These are phyloP conservation scores for Linnaemya vulpina DNA, from an alignment of 2,888 invertebrate species.

Conservation along the genomic window DNA sequence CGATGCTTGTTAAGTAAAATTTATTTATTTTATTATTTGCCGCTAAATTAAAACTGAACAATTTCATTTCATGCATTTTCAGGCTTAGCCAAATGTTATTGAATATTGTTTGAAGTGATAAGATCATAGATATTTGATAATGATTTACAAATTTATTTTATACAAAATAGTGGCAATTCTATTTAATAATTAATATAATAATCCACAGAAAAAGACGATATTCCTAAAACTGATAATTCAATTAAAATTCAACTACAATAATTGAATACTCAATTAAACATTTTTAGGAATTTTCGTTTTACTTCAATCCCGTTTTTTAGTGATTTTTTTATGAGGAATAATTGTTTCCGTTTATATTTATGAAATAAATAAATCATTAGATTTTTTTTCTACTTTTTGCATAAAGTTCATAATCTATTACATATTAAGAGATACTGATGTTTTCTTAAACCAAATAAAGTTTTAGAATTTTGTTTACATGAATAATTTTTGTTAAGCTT, in stretches of 20 bases:
- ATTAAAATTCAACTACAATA: too few relatives aligned
- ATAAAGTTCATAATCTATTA: background rate
- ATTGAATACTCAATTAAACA: too few relatives aligned
- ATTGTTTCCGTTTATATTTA: background rate
- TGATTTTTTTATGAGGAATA: too few relatives aligned
- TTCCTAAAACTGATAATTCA: too few relatives aligned
- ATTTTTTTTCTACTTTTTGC: background rate
- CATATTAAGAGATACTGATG: too few relatives aligned
- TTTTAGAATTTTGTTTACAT: too few relatives aligned
- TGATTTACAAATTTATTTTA: background rate
- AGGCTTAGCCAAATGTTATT: slow-evolving; percentile 12
- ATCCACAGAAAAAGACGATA: too few relatives aligned
- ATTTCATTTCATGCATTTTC: background rate
- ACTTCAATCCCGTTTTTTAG: too few relatives aligned
- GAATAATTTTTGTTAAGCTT: too few relatives aligned
- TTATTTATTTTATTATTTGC: slow-evolving; percentile 18
- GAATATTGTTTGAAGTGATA: slow-evolving; percentile 9
- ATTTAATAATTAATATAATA: slow-evolving; percentile 3
- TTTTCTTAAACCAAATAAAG: too few relatives aligned
- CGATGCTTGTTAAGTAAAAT: slow-evolving; percentile 22
- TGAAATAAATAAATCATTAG: background rate
- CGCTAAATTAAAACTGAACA: slow-evolving; percentile 11
- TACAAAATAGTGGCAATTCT: slow-evolving; percentile 19
- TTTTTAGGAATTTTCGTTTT: too few relatives aligned
- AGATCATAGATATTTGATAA: slow-evolving; percentile 3